Conservation (phyloP, 53 echinoderm and acorn worm genomes). For the Glandiceps talaboti region DNA sequence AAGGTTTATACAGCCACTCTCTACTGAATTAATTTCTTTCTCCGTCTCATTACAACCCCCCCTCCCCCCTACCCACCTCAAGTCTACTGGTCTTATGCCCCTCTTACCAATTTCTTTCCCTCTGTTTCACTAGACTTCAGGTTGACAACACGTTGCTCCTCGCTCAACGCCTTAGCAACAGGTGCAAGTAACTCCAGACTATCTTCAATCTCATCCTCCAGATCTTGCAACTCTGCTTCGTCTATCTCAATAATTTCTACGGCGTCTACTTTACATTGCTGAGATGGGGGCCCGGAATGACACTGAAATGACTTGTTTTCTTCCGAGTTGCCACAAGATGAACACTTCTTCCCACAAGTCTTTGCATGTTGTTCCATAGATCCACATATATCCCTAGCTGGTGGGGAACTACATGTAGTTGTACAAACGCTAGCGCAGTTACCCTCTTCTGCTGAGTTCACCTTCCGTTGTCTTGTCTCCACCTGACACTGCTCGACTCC, state of each 20-base stretch:
- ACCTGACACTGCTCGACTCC: slow-evolving; percentile 44
- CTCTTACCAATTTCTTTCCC: neutral
- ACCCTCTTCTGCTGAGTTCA: slow-evolving; percentile 9
- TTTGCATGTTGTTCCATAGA: neutral
- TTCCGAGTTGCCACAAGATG: neutral
- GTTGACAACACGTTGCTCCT: neutral
- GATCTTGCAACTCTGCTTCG: neutral
- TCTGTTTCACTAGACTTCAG: neutral
- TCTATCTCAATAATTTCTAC: neutral
- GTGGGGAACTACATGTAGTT: neutral
- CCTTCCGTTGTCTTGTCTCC: slow-evolving; percentile 26
- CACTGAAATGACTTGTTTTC: neutral
- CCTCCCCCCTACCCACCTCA: too few relatives aligned
- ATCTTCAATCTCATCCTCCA: neutral
- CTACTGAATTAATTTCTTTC: too few relatives aligned
- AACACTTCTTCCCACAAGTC: neutral
- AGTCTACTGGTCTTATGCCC: too few relatives aligned
- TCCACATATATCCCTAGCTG: neutral
- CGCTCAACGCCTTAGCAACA: neutral
- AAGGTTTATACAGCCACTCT: too few relatives aligned
- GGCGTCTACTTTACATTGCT: neutral
- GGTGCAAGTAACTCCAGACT: neutral
- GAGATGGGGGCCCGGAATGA: neutral
- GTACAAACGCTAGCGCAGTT: neutral
- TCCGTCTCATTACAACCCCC: too few relatives aligned